phyloP scores from a whole-genome alignment of 2,888 invertebrate species.

The Psylliodes chrysocephalus region DNA sequence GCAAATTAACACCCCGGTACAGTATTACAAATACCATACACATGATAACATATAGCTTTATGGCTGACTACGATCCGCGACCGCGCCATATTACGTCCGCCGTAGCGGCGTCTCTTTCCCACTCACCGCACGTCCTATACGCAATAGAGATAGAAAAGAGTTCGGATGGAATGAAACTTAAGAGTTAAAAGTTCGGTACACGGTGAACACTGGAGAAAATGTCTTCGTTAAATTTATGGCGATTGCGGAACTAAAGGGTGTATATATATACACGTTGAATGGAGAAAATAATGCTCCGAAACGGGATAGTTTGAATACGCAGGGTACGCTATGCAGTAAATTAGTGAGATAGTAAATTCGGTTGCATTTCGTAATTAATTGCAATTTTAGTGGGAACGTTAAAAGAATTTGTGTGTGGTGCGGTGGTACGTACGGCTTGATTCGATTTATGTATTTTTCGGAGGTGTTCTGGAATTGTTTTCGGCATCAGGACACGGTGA shows the following conservation, averaged over 20 bases:
- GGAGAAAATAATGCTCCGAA: constrained; percentile 54
- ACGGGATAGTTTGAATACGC: constrained; percentile 53
- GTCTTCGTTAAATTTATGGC: constrained; percentile 59
- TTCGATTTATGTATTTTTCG: background rate
- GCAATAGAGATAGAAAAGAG: constrained; percentile 20
- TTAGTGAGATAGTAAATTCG: constrained; percentile 53
- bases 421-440: constrained; percentile 37
- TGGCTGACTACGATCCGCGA: constrained; percentile 54
- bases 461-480: too few species aligned
- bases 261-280: constrained; percentile 40
- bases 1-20: constrained; percentile 62
- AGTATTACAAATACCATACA: constrained; percentile 63
- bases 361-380: constrained; percentile 50
- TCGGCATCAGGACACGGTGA: too few species aligned
- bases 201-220: constrained; percentile 53
- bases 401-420: constrained; percentile 39
- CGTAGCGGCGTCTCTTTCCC: constrained; percentile 29
- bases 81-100: constrained; percentile 32
- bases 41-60: constrained; percentile 61
- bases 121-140: background rate
- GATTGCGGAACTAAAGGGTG: constrained; percentile 57
- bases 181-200: constrained; percentile 45
- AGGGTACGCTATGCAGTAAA: constrained; percentile 50
- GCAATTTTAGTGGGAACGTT: constrained; percentile 37
- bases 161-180: constrained; percentile 27